Percentiles rank a stretch among this genome's conserved stretches.
Conservation (phyloP, 2,113 vertebrate genomes). For the Tichodroma muraria region DNA sequence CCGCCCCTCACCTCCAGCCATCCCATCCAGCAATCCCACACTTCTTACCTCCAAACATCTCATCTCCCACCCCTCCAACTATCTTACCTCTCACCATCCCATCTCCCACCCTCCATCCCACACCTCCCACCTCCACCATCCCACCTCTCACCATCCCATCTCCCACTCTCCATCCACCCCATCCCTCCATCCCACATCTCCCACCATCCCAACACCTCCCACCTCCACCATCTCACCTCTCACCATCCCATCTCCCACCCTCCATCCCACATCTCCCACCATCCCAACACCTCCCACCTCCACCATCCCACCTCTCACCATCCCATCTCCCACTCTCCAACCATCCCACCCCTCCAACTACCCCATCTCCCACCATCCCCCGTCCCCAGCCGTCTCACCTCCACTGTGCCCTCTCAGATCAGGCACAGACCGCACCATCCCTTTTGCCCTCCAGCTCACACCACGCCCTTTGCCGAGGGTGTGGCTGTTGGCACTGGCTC, state of each 20-base stretch:
- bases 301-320: not conserved
- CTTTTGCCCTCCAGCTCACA: not conserved
- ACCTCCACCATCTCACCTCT: not conserved
- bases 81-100: too few relatives aligned
- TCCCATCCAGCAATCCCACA: too few relatives aligned
- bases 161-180: not conserved
- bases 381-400: not conserved
- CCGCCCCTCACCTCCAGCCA: not conserved
- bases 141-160: not conserved
- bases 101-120: too few relatives aligned
- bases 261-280: not conserved
- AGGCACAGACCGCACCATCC: rapidly evolving
- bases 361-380: not conserved
- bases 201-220: not conserved
- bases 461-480: not conserved
- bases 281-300: too few relatives aligned
- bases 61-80: not conserved
- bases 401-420: not conserved
- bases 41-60: not conserved
- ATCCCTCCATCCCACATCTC: too few relatives aligned
- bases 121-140: not conserved
- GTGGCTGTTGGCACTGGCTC: not conserved
- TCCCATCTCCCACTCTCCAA: too few relatives aligned
- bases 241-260: not conserved
- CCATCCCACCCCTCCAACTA: not conserved